Percentiles rank a stretch among this genome's conserved stretches.
phyloP scores from a whole-genome alignment of 2,797 vertebrate genomes.

The Enteromius paludinosus region DNA sequence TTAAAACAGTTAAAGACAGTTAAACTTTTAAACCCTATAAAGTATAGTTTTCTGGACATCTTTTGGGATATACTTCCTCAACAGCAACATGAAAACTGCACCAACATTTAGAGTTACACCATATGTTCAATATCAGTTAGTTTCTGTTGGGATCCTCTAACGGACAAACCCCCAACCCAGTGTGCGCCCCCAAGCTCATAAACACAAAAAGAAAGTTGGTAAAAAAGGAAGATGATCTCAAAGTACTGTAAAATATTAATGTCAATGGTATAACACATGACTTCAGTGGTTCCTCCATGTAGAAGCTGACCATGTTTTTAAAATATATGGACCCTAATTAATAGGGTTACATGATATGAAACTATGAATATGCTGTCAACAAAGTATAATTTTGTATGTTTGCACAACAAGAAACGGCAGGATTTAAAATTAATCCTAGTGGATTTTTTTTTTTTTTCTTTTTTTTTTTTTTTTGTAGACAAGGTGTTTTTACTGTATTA shows the following conservation, averaged over 20 bases:
- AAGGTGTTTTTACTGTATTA: constrained; percentile 55
- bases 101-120: background rate
- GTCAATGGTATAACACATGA: background rate
- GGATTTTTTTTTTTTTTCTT: no score
- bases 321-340: constrained; percentile 16
- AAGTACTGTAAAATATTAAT: constrained; percentile 27
- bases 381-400: constrained; percentile 62
- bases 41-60: background rate
- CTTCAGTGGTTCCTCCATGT: background rate
- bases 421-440: constrained; percentile 63
- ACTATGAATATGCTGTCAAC: constrained; percentile 22
- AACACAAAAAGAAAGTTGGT: background rate
- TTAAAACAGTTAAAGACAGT: no score
- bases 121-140: background rate
- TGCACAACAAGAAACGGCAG: constrained; percentile 61
- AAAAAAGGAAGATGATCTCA: background rate
- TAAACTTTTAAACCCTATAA: background rate
- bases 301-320: background rate
- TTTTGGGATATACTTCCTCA: background rate
- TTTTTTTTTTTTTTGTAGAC: no score
- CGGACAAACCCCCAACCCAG: background rate
- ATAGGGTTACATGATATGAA: constrained; percentile 2
- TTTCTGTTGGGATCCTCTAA: background rate
- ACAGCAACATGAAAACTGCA: background rate
- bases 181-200: background rate